Evolutionary conservation across 2,888 invertebrate species (phyloP).

Genomic region (Julus scanicus): DNA sequence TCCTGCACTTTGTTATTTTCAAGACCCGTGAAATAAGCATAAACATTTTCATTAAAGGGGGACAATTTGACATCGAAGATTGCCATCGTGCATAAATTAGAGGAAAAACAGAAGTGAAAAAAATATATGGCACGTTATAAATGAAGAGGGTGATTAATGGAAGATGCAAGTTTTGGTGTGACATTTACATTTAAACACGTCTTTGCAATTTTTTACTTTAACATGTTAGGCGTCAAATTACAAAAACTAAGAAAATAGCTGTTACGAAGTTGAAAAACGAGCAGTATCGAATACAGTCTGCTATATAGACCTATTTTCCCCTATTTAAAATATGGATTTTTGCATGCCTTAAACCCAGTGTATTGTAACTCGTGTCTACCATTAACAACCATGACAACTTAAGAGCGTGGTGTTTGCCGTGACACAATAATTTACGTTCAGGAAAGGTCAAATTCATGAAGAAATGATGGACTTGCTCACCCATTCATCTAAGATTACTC

Average conservation of each 20-base stretch:
- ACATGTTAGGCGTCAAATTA: background rate
- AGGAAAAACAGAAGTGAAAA: background rate
- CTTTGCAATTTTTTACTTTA: background rate
- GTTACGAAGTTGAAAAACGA: background rate
- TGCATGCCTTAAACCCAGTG: too few species aligned
- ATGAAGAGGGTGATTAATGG: slow-evolving; percentile 17
- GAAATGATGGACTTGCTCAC: too few species aligned
- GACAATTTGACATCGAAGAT: slow-evolving; percentile 21
- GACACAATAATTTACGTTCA: too few species aligned
- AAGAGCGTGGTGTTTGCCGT: too few species aligned
- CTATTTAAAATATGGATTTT: too few species aligned
- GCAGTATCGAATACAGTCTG: too few species aligned
- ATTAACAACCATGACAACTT: too few species aligned
- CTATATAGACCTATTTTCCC: too few species aligned
- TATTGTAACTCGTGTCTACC: too few species aligned
- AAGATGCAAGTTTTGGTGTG: background rate
- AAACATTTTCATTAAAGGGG: background rate
- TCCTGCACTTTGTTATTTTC: slow-evolving; percentile 24
- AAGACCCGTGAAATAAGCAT: background rate
- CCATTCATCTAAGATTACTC: too few species aligned
- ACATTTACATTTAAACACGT: slow-evolving; percentile 7
- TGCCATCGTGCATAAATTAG: slow-evolving; percentile 24
- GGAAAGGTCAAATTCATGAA: too few species aligned
- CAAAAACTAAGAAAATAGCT: background rate
- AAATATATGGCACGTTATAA: background rate